Evolutionary conservation across 64 coral and sea anemone species (phyloP), one percentile per base, ranked within the genome.

Genomic region (Actinia equina): DNA sequence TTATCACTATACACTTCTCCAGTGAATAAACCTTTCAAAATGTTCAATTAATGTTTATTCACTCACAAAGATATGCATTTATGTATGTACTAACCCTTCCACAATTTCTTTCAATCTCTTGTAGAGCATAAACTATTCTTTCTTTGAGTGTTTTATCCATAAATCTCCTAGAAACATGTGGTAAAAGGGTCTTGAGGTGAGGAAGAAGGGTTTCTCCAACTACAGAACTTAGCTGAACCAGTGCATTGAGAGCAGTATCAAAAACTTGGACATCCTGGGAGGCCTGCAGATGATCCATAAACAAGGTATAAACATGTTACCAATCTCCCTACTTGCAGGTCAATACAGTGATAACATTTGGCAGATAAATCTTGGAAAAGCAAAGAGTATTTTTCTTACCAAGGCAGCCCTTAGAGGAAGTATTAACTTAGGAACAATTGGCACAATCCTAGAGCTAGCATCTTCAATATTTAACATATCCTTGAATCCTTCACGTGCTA

Each of bases 61-160:
- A 6, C 6, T 54, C 52, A 6, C 52, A 54, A 12, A 8, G 52
- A 8, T 12, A 54, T 12, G 12, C 12, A 54, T 54, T 6, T 30
- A 9, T 26, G 25, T 30, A 74, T 74, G 69, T 41, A 85, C 83
- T 85, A 76, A 98, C 95, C 89, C 82, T 91, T 27, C 95, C 95
- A 81, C 93, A 88, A 80, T 87, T 89, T 82, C 89, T 89, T 71
- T 98, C 95, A 18, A 98, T 94, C 76, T 94, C 86, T 71, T 98
- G 95, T 58, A 98, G 58, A 27, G 95, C 89, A 89, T 91, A 76
- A 55, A 94, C 56, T 88, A 98, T 91, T 71, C 49, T 98, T 77
- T 98, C 95, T 84, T 98, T 98, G 45, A 94, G 92, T 18, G 86
- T 86, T 83, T 98, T 98, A 17, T 98, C 95, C 95, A 98, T 98